Conservation (phyloP, 1,140 invertebrate genomes). For the Aphis craccivora region DNA sequence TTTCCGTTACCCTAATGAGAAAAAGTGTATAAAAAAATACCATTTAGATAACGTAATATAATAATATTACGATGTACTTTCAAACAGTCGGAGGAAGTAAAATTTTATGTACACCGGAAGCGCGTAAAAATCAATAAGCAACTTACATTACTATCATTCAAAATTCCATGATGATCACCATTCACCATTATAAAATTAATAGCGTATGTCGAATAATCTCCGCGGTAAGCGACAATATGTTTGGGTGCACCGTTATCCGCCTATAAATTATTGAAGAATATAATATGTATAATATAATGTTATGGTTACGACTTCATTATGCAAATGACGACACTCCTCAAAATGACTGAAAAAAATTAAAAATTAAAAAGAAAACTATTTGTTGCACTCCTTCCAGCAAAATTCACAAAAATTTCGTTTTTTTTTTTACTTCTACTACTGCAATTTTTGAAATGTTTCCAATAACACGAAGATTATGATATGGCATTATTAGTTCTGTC, state of each 20-base stretch:
- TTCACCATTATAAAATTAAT: not conserved
- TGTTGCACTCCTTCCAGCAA: not conserved
- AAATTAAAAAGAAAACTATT: not conserved
- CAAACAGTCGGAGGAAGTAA: not conserved
- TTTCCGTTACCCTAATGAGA: not conserved
- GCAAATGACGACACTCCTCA: not conserved
- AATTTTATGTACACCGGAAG: not conserved
- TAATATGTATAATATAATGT: not conserved
- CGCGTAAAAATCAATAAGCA: not conserved
- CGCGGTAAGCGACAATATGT: not conserved
- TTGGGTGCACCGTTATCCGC: not conserved
- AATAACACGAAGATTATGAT: no score
- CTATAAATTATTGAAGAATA: not conserved
- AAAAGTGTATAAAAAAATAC: not conserved
- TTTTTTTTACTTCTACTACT: not conserved
- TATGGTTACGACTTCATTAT: not conserved
- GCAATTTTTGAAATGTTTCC: not conserved
- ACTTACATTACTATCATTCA: not conserved
- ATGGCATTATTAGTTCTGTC: no score
- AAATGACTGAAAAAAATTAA: not conserved
- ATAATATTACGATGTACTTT: not conserved
- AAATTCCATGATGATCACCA: not conserved
- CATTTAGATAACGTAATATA: not conserved
- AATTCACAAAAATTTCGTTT: not conserved
- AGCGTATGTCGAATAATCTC: not conserved